Percentiles rank a stretch among this genome's conserved stretches.
phyloP scores from a whole-genome alignment of 2,888 invertebrate species.

The Saturnia pavonia region DNA sequence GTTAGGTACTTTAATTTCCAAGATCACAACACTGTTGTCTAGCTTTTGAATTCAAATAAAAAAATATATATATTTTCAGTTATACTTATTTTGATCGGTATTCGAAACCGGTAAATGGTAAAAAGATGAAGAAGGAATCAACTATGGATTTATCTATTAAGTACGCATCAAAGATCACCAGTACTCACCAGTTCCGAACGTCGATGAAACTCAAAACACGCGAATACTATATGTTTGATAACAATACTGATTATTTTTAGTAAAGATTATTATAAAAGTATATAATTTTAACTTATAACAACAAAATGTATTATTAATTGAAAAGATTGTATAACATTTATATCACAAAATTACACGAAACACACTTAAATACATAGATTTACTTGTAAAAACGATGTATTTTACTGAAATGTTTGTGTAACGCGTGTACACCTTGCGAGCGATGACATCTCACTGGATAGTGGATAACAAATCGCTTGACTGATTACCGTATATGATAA shows the following conservation, averaged over 20 bases:
- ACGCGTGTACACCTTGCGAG: not conserved
- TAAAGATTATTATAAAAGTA: not conserved
- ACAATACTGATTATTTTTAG: slow-evolving; percentile 5
- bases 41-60: no score
- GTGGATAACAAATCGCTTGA: slow-evolving; percentile 5
- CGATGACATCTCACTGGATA: slow-evolving; percentile 3
- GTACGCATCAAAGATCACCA: not conserved
- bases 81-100: not conserved
- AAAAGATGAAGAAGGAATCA: not conserved
- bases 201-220: slow-evolving; percentile 3
- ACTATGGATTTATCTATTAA: not conserved
- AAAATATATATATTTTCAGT: no score
- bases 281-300: not conserved
- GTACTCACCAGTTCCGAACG: not conserved
- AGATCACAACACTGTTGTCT: no score
- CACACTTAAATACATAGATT: not conserved
- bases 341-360: not conserved
- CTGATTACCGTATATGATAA: slow-evolving; percentile 12
- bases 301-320: not conserved
- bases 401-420: not conserved
- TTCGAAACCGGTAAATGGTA: not conserved
- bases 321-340: not conserved
- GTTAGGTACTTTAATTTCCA: no score
- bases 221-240: slow-evolving; percentile 2
- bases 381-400: not conserved